Evolutionary conservation across 2,888 invertebrate genomes (phyloP).

Genomic region (Eulithis testata): DNA sequence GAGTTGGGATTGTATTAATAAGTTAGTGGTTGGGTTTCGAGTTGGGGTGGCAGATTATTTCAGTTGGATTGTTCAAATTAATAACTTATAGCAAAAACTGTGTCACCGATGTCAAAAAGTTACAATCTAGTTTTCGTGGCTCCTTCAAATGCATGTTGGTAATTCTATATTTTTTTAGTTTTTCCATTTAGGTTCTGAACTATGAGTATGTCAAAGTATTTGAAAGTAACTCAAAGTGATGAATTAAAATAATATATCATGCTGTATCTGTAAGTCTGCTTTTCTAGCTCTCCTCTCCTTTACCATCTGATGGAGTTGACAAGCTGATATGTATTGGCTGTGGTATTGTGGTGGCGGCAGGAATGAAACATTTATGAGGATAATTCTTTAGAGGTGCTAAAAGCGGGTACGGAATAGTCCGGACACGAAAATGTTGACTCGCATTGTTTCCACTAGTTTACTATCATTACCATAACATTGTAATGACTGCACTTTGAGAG

Average conservation of each 20-base stretch:
- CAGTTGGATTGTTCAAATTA: slow-evolving; percentile 4
- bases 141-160: too few relatives aligned
- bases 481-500: slow-evolving; percentile 31
- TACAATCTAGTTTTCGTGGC: too few relatives aligned
- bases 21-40: slow-evolving; percentile 27
- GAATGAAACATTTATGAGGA: slow-evolving; percentile 58
- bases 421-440: slow-evolving; percentile 44
- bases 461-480: slow-evolving; percentile 45
- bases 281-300: neutral
- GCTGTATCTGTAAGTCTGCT: neutral
- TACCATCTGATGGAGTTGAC: neutral
- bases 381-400: slow-evolving; percentile 53
- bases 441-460: slow-evolving; percentile 51
- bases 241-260: neutral
- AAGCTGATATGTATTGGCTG: slow-evolving; percentile 11
- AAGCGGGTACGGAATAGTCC: slow-evolving; percentile 46
- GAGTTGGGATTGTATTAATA: slow-evolving; percentile 47
- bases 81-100: neutral
- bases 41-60: slow-evolving; percentile 15
- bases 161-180: too few relatives aligned
- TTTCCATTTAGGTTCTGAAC: too few relatives aligned
- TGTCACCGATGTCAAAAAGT: neutral
- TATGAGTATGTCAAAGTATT: neutral
- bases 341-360: slow-evolving; percentile 32
- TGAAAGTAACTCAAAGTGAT: neutral